Percentiles rank a stretch among this genome's conserved stretches.
phyloP scores from a whole-genome alignment of 2,888 invertebrate genomes.

The Thera obeliscata region DNA sequence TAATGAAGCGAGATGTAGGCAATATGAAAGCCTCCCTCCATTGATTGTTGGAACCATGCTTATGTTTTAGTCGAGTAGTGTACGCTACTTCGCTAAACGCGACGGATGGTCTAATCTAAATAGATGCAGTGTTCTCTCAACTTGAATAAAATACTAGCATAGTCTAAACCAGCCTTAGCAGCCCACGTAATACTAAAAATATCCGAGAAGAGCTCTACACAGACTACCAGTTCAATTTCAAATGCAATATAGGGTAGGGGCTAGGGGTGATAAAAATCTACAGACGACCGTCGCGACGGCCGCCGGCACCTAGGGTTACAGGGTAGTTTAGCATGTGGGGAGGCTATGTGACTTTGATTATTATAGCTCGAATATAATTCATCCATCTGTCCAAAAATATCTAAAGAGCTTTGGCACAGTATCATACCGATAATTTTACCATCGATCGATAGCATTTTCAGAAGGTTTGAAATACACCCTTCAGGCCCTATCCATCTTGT shows the following conservation, averaged over 20 bases:
- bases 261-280: conserved; percentile 17
- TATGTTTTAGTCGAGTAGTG: neutral
- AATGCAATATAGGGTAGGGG: conserved; percentile 19
- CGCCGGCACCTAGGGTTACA: conserved; percentile 6
- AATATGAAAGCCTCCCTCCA: conserved; percentile 2
- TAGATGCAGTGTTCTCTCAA: neutral
- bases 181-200: conserved; percentile 17
- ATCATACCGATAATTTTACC: neutral
- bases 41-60: neutral
- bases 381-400: neutral
- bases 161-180: neutral
- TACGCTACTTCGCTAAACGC: neutral
- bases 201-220: conserved; percentile 10
- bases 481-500: too few species aligned
- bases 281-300: conserved; percentile 2
- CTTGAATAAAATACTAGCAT: neutral
- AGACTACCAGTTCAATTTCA: conserved; percentile 10
- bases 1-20: neutral
- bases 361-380: neutral
- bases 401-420: neutral
- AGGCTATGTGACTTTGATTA: neutral
- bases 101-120: neutral
- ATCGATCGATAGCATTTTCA: too few species aligned
- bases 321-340: conserved; percentile 8
- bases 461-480: too few species aligned